These are phyloP conservation scores for Arctocebus calabarensis DNA, from an alignment of 2,797 vertebrate species.

Conservation along the genomic window DNA sequence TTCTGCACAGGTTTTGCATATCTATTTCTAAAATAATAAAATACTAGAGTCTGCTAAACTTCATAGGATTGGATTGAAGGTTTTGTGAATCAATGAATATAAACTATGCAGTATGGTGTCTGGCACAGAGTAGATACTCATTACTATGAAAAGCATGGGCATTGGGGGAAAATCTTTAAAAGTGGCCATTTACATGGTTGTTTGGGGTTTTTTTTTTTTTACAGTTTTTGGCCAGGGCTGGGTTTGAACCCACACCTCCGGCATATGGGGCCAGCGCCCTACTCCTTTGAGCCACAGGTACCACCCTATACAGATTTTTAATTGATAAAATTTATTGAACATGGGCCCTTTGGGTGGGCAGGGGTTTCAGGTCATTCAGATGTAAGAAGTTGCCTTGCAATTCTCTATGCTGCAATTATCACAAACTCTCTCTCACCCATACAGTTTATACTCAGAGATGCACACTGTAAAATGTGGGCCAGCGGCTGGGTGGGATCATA, in stretches of 20 bases:
- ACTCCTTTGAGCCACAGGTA: no score
- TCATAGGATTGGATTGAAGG: not conserved
- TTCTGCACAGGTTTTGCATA: not conserved
- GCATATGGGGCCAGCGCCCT: no score
- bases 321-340: not conserved
- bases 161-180: not conserved
- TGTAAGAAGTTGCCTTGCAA: not conserved
- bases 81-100: not conserved
- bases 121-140: not conserved
- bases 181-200: not conserved
- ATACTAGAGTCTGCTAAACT: not conserved
- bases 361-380: constrained; percentile 12
- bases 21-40: constrained; percentile 33
- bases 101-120: not conserved
- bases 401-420: not conserved
- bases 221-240: no score
- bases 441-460: not conserved
- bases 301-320: not conserved
- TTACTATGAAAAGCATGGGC: not conserved
- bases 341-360: not conserved
- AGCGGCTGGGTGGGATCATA: not conserved
- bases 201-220: no score
- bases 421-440: not conserved
- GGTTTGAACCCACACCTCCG: no score
- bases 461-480: not conserved